Percentiles rank a stretch among this genome's conserved stretches.
phyloP scores from a whole-genome alignment of 2,888 invertebrate species.

The Diplazon laetatorius region DNA sequence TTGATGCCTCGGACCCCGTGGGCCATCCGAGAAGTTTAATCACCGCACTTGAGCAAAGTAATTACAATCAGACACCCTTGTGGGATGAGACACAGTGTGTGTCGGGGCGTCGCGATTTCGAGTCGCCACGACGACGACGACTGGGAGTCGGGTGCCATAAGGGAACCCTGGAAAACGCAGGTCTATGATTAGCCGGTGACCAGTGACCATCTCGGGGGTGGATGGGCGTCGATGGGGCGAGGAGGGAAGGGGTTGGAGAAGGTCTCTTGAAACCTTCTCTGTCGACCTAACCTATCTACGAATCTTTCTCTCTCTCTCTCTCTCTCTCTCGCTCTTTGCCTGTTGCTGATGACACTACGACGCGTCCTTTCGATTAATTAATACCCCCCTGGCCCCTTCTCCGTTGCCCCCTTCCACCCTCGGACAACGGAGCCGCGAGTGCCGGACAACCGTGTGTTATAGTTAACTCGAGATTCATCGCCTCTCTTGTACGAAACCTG shows the following conservation, averaged over 20 bases:
- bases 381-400: too few species aligned
- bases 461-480: conserved; percentile 80
- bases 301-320: too few species aligned
- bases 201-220: conserved; percentile 70
- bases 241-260: too few species aligned
- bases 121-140: conserved; percentile 52
- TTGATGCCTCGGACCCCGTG: too few species aligned
- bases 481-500: too few species aligned
- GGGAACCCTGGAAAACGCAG: conserved; percentile 73
- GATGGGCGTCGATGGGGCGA: conserved; percentile 36
- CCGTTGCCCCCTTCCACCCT: too few species aligned
- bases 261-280: too few species aligned
- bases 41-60: conserved; percentile 82
- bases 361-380: conserved; percentile 81
- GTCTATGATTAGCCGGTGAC: conserved; percentile 81
- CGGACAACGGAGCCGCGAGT: too few species aligned
- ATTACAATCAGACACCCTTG: conserved; percentile 82
- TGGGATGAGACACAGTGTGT: conserved; percentile 66
- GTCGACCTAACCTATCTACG: too few species aligned
- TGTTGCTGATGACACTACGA: conserved; percentile 70
- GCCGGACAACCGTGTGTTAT: conserved; percentile 64
- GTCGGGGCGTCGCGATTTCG: conserved; percentile 55
- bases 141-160: conserved; percentile 77
- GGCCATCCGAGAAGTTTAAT: conserved; percentile 81
- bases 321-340: too few species aligned